Base-by-base conservation (phyloP, 2,113 vertebrate genomes). In the Muntiacus reevesi region DNA sequence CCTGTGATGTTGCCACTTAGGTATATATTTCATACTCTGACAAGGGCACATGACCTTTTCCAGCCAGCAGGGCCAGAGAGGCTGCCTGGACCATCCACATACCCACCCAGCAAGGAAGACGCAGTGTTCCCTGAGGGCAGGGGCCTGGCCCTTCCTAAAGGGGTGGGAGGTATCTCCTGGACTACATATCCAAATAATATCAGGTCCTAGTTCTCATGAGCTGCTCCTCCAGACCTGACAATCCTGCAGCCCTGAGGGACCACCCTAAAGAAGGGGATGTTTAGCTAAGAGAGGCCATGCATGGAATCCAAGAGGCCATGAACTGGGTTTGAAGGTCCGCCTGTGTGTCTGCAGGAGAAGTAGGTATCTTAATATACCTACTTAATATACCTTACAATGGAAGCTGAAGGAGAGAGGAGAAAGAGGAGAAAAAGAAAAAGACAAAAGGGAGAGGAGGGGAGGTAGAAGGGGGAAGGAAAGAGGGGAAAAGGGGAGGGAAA, bases 1-100 rank as follows among this genome's bases (percentile, higher is more conserved):
- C 64, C 76, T 9, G 7, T 16, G 47, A 40, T 28, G 21, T 33
- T 86, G n/a, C 45, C 52, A 87, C 94, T 92, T 54, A 92, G 87
- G 74, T 17, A 11, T 1, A 10, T 52, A 64, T 79, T 89, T 97
- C 89, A 45, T 47, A 40, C 40, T 89, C n/a, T 55, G 79, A 74
- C 64, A 95, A 91, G 71, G 76, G 33, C 40, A 52, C 0, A 1
- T 62, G 83, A 84, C 60, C 79, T 52, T 67, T 28, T 21, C 62
- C 50, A 83, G 78, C 78, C 62, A 19, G 43, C 67, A 13, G 74
- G 62, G 6, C 67, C 62, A n/a, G 19, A 27, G 64, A 59, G 64
- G 5, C 21, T 27, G 14, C 40, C 76, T 0, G n/a, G 33, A 62
- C 55, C 59, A 33, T 36, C 3, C 1, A 1, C 1, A 0, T 3